These are phyloP conservation scores for Tillus elongatus DNA, from an alignment of 2,888 invertebrate species.

Conservation along the genomic window DNA sequence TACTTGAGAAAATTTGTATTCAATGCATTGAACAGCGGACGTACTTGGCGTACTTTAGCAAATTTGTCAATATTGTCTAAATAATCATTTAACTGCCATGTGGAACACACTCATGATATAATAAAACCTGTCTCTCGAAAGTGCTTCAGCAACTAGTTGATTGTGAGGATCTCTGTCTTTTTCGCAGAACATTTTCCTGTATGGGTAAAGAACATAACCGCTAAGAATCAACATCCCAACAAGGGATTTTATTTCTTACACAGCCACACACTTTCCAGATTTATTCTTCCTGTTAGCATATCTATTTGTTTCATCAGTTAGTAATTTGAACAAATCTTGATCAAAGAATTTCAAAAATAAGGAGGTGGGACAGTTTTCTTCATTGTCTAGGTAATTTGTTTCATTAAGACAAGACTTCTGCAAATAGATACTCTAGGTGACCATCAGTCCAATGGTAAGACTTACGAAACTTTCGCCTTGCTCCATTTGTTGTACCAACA, in stretches of 20 bases:
- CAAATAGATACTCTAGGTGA: conserved; percentile 1
- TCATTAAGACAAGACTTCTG: conserved; percentile 1
- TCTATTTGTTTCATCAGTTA: conserved; percentile 1
- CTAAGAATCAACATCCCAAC: conserved; percentile 1
- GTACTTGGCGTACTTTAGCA: conserved; percentile 25
- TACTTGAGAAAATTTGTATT: conserved; percentile 21
- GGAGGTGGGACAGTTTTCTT: not conserved
- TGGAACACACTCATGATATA: conserved; percentile 26
- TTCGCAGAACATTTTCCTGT: conserved; percentile 22
- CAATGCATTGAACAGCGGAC: no score
- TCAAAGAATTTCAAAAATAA: not conserved
- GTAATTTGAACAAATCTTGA: conserved; percentile 3
- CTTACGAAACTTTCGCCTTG: no score
- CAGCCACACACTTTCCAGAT: conserved; percentile 1
- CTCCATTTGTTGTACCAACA: no score
- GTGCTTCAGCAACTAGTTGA: conserved; percentile 21
- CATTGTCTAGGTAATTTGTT: not conserved
- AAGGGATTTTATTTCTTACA: conserved; percentile 1
- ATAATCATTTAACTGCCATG: conserved; percentile 24
- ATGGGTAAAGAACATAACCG: conserved; percentile 4
- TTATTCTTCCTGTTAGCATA: conserved; percentile 2
- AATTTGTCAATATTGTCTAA: conserved; percentile 23
- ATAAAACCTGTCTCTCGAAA: conserved; percentile 27
- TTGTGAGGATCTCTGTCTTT: conserved; percentile 20
- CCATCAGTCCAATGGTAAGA: no score